These are phyloP conservation scores for Rosalia funebris DNA, from an alignment of 2,888 invertebrate species.

Conservation along the genomic window DNA sequence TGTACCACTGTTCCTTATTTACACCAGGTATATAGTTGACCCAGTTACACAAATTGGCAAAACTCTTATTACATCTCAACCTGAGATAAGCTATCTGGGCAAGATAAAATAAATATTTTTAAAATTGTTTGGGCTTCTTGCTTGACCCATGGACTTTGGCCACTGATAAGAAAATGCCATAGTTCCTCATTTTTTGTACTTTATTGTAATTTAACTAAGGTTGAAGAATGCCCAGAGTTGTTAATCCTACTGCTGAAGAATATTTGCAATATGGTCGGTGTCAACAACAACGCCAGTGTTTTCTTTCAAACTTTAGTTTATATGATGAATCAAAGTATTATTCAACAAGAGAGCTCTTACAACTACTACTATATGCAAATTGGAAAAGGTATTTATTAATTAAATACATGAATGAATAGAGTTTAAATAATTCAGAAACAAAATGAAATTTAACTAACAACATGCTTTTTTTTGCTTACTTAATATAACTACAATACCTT, in stretches of 20 bases:
- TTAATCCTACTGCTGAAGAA: not conserved
- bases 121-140: constrained; percentile 34
- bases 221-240: constrained; percentile 2
- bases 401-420: too few species aligned
- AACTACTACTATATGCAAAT: constrained; percentile 62
- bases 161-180: constrained; percentile 38
- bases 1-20: too few species aligned
- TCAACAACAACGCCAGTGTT: constrained; percentile 52
- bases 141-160: constrained; percentile 53
- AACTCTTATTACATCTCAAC: constrained; percentile 3
- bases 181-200: constrained; percentile 42
- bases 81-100: constrained; percentile 19
- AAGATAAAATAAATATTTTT: constrained; percentile 18
- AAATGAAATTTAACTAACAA: too few species aligned
- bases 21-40: too few species aligned
- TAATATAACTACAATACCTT: too few species aligned
- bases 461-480: too few species aligned
- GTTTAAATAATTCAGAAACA: too few species aligned
- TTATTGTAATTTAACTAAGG: constrained; percentile 26
- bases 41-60: not conserved
- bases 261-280: constrained; percentile 44
- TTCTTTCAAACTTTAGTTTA: constrained; percentile 57
- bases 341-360: constrained; percentile 56
- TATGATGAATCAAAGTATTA: constrained; percentile 57
- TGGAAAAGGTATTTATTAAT: constrained; percentile 58